A percentile compares a stretch with the other conserved stretches of the same genome.
phyloP scores from a whole-genome alignment of 2,888 invertebrate species.

The Drepanosiphum platanoidis region DNA sequence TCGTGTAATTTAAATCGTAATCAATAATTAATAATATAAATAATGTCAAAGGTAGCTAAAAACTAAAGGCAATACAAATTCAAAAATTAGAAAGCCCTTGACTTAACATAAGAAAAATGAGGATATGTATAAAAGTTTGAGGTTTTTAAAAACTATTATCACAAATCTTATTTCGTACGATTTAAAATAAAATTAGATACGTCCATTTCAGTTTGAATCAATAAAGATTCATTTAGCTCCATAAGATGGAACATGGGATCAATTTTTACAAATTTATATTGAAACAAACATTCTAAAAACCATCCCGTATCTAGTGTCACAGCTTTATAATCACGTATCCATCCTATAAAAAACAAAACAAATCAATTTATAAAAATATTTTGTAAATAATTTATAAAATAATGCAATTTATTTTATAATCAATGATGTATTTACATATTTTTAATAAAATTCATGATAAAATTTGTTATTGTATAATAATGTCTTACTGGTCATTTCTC shows the following conservation, averaged over 20 bases:
- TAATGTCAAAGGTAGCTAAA: too few species aligned
- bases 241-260: neutral
- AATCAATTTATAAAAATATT: neutral
- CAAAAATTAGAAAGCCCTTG: neutral
- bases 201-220: too few species aligned
- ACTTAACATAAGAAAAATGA: too few species aligned
- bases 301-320: constrained; percentile 21
- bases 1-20: too few species aligned
- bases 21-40: too few species aligned
- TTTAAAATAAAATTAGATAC: too few species aligned
- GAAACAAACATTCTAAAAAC: constrained; percentile 37
- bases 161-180: too few species aligned
- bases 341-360: constrained; percentile 27
- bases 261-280: constrained; percentile 17
- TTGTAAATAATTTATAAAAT: neutral
- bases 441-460: neutral
- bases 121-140: too few species aligned
- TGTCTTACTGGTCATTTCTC: neutral
- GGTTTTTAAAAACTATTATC: too few species aligned
- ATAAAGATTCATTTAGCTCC: neutral
- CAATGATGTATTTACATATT: too few species aligned
- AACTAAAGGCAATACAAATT: too few species aligned
- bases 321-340: constrained; percentile 26
- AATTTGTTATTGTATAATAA: neutral
- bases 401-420: too few species aligned